These are phyloP conservation scores for Laterallus jamaicensis DNA, from an alignment of 2,113 vertebrate species.

Conservation along the genomic window DNA sequence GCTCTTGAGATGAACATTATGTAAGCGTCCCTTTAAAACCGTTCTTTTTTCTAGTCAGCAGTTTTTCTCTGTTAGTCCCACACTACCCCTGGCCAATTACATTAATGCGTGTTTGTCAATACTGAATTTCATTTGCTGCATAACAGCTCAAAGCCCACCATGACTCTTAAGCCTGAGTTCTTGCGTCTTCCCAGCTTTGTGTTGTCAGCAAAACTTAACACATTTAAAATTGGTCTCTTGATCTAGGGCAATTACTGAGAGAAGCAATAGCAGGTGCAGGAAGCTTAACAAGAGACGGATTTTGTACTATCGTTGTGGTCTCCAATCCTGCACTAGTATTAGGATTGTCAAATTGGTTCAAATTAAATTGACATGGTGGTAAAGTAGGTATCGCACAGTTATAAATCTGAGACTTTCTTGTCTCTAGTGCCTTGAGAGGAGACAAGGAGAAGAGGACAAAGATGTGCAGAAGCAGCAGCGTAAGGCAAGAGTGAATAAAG, in stretches of 20 bases:
- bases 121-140: conserved; percentile 72
- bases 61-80: not conserved
- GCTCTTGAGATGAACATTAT: not conserved
- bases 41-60: conserved; percentile 55
- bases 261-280: conserved; percentile 60
- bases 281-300: conserved; percentile 69
- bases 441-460: not conserved
- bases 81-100: conserved; percentile 60
- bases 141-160: conserved; percentile 42
- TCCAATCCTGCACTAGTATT: conserved; percentile 55
- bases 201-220: conserved; percentile 76
- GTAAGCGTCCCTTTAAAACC: not conserved
- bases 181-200: conserved; percentile 61
- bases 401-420: conserved; percentile 55
- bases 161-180: conserved; percentile 66
- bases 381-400: conserved; percentile 41
- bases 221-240: conserved; percentile 74
- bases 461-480: not conserved
- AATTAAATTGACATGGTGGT: conserved; percentile 75
- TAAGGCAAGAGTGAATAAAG: not conserved
- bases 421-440: conserved; percentile 26
- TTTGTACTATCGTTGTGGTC: conserved; percentile 44
- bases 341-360: conserved; percentile 74
- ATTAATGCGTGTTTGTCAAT: conserved; percentile 74
- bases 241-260: conserved; percentile 79